These are phyloP conservation scores for Myotis brandtii DNA, from an alignment of 2,113 vertebrate species.

Conservation along the genomic window DNA sequence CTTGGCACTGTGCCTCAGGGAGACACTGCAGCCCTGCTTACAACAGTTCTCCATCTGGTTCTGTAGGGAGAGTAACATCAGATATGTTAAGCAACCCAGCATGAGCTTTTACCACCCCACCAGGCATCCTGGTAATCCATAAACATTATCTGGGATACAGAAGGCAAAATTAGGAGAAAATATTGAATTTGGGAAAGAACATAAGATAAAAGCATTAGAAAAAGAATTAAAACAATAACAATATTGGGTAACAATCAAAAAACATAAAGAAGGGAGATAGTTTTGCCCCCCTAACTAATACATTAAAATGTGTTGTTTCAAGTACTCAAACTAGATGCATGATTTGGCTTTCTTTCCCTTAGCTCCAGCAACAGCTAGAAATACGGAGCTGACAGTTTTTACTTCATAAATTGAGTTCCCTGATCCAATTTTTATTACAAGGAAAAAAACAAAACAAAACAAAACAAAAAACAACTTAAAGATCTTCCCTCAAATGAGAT, in stretches of 20 bases:
- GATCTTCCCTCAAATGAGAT: constrained; percentile 48
- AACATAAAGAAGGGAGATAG: background rate
- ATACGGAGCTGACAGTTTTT: constrained; percentile 24
- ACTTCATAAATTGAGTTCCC: constrained; percentile 15
- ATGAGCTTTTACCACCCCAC: background rate
- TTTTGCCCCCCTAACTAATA: background rate
- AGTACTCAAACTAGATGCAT: background rate
- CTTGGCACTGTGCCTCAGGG: background rate
- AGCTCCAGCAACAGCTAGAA: background rate
- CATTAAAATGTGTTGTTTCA: background rate
- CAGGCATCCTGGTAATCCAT: background rate
- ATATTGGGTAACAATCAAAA: background rate
- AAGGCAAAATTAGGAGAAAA: constrained; percentile 13
- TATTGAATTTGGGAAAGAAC: background rate
- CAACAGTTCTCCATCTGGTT: background rate
- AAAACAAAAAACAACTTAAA: background rate
- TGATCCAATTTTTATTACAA: constrained; percentile 41
- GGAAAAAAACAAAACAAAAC: background rate
- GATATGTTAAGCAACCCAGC: background rate
- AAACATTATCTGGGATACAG: background rate
- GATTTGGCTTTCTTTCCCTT: constrained; percentile 9
- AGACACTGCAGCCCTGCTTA: background rate
- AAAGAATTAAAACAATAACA: background rate
- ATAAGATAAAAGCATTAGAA: background rate
- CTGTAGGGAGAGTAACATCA: background rate